Conservation (phyloP, 2,797 vertebrate genomes). For the Sebastes itinus region DNA sequence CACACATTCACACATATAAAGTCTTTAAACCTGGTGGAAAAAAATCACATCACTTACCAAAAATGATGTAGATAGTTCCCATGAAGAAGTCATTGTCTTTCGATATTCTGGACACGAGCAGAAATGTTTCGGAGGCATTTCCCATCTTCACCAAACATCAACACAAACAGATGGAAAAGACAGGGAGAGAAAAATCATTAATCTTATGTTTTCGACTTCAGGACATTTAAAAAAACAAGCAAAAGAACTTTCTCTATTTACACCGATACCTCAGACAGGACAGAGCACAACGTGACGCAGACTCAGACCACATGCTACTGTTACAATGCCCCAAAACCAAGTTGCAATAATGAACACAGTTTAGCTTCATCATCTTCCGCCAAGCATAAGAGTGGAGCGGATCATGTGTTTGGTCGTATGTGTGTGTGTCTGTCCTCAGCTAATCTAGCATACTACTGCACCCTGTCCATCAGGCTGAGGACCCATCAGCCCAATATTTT, state of each 20-base stretch:
- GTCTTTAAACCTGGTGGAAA: not conserved
- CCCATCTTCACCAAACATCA: constrained; percentile 83
- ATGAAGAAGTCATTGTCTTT: constrained; percentile 86
- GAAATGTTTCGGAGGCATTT: constrained; percentile 83
- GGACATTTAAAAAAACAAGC: not conserved
- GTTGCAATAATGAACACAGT: not conserved
- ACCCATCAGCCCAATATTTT: not conserved
- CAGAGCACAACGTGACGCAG: not conserved
- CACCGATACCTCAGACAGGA: not conserved
- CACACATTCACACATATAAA: not conserved
- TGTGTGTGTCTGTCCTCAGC: not conserved
- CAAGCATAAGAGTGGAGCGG: not conserved
- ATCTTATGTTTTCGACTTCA: not conserved
- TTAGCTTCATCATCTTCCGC: not conserved
- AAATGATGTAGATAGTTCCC: constrained; percentile 83
- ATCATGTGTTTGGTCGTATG: not conserved
- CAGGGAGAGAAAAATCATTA: not conserved
- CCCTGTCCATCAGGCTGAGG: too few species aligned
- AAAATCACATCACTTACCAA: constrained; percentile 77
- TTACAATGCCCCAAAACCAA: not conserved
- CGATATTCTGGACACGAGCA: constrained; percentile 82
- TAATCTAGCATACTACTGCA: not conserved
- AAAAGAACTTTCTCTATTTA: not conserved
- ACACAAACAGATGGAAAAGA: not conserved
- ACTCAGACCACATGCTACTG: not conserved